Conservation (phyloP, 1,140 invertebrate species). For the Temnothorax nylanderi region DNA sequence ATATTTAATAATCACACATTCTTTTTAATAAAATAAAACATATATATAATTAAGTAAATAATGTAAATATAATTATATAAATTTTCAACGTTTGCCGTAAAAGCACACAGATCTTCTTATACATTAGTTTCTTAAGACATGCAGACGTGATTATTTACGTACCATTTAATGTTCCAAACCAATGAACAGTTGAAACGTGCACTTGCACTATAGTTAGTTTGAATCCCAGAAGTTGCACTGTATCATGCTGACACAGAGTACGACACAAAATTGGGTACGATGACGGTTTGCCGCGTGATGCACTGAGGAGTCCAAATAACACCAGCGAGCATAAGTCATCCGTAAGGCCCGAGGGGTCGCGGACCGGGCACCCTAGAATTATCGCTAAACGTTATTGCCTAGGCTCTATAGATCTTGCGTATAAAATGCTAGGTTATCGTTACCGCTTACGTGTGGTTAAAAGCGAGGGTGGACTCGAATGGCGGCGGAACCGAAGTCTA, state of each 20-base stretch:
- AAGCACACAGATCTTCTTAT: neutral
- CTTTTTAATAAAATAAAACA: neutral
- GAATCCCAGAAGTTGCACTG: neutral
- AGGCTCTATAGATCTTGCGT: constrained; percentile 85
- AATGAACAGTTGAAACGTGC: neutral
- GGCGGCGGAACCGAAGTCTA: constrained; percentile 50
- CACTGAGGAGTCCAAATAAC: constrained; percentile 70
- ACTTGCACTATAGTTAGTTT: neutral
- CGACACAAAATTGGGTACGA: constrained; percentile 33
- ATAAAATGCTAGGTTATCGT: constrained; percentile 85
- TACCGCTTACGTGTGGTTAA: constrained; percentile 74
- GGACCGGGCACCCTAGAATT: constrained; percentile 83
- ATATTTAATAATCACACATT: neutral
- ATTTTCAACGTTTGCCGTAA: neutral
- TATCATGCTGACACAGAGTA: neutral
- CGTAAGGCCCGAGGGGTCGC: constrained; percentile 75
- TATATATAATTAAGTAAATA: neutral
- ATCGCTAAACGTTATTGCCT: constrained; percentile 85
- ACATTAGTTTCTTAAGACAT: neutral
- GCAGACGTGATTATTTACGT: neutral
- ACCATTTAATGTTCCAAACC: constrained; percentile 2
- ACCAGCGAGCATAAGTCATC: constrained; percentile 80
- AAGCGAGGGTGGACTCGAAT: constrained; percentile 80
- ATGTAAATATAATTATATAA: neutral
- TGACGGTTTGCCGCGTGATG: constrained; percentile 59